Evolutionary conservation across 2,113 vertebrate species (phyloP), one percentile per base, ranked within the genome.

Genomic region (Pedionomus torquatus): DNA sequence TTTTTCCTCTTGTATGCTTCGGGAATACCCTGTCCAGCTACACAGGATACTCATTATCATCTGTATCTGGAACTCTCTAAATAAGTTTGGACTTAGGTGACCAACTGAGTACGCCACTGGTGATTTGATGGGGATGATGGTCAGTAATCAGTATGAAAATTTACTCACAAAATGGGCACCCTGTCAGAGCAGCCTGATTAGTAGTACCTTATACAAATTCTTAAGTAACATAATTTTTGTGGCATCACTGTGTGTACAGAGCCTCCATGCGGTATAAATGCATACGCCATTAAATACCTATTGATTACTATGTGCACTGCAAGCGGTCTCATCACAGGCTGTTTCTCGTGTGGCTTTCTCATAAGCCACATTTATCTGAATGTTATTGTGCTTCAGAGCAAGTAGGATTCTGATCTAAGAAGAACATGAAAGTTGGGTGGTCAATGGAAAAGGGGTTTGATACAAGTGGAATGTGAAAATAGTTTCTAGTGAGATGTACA

Each of bases 341-440:
- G 28, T 28, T 54, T 54, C 16, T 54, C 28, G 17, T 52, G 51
- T 54, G 52, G 28, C 76, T 31, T 51, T 44, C 68, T 24, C 21
- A 5, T 4, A 3, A 19, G 9, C 35, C 23, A 9, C 25, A 4
- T 13, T 39, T 31, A 18, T 6, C 18, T 8, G 17, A 5, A 4
- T 2, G 1, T 24, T 24, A 1, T 3, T 52, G 44, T 23, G 5
- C 68, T 87, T 79, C 25, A 13, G 49, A 33, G 35, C 25, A n/a
- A 13, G 16, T 1, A 23, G 48, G 35, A 24, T 41, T 65, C 44
- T 68, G 39, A 30, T 35, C 39, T 37, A 28, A 37, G 43, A n/a
- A 49, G 33, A 57, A 8, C 18, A 1, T 70, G 31, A 26, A 17
- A 24, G 28, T 25, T 15, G 52, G n/a, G 13, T 17, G 17, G 9